Base-by-base conservation (phyloP, 2,888 invertebrate genomes). In the Malthinus flaveolus region DNA sequence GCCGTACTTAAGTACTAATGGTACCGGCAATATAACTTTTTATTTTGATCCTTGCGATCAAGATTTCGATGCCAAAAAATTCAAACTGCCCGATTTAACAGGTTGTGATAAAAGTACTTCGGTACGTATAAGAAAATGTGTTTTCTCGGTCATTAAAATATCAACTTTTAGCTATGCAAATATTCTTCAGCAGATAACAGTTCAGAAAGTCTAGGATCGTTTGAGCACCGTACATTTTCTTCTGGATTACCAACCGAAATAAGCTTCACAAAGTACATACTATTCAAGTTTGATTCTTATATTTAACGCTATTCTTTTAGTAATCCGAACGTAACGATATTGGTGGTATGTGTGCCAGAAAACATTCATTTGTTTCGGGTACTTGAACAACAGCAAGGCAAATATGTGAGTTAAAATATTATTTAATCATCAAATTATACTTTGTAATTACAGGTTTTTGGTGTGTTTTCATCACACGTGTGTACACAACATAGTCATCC, bases 381-480 rank as follows among this genome's bases (percentile, higher is more conserved):
- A 45, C 10, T 32, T 23, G 23, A 23, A 23, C 23, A 23, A 23
- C 2, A 23, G 23, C 23, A 23, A 23, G 23, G 23, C 23, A 2
- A 23, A 23, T 23, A 23, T 23, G 23, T 23, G 23, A 23, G 23
- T 5, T 23, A 3, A n/a, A 23, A 23, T 23, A 23, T 3, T 23
- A 23, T 23, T 23, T 23, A 2, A 5, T 23, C 5, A 3, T 3
- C 5, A 23, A 23, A 23, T 39, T 48, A 60, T 32, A 61, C 49
- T 57, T 3, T 7, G 59, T 63, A 56, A 32, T 81, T 82, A 62
- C 78, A 85, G 84, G 69, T 76, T 9, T 70, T 86, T 15, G 66
- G 77, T n/a, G 79, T 86, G 56, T 80, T 79, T 64, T 84, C 86
- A 2, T 78, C 75, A 59, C 70, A 78, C 48, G 81, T 81, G 1